Evolutionary conservation across 2,113 vertebrate genomes (phyloP).

Genomic region (Poicephalus meyeri): DNA sequence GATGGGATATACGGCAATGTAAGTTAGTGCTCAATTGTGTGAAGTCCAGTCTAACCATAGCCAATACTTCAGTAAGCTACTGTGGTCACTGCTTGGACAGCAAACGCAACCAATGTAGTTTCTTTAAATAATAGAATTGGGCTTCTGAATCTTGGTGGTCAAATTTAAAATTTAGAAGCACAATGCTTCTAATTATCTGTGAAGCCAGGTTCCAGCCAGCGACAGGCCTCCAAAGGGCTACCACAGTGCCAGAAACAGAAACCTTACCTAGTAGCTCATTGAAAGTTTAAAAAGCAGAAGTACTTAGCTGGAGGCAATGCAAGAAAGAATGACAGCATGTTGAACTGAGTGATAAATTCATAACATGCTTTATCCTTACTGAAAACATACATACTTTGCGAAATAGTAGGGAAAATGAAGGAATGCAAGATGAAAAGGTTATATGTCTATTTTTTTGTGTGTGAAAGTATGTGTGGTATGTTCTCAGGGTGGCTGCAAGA

Average conservation of each 20-base stretch:
- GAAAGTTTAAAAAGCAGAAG: background rate
- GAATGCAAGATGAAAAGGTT: background rate
- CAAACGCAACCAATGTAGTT: background rate
- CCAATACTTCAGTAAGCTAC: background rate
- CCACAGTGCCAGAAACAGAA: background rate
- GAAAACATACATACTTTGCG: slow-evolving; percentile 2
- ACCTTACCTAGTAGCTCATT: background rate
- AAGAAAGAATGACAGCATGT: background rate
- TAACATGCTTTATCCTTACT: background rate
- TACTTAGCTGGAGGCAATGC: background rate
- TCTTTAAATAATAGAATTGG: background rate
- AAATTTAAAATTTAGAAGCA: background rate
- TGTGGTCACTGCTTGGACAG: background rate
- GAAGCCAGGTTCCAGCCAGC: background rate
- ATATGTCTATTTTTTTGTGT: background rate
- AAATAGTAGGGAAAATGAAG: slow-evolving; percentile 13
- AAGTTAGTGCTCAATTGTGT: background rate
- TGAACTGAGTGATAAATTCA: background rate
- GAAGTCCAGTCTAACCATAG: background rate
- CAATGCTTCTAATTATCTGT: background rate
- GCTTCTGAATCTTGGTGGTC: background rate
- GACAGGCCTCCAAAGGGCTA: background rate
- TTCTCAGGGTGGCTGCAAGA: slow-evolving; percentile 20
- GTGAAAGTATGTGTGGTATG: slow-evolving; percentile 41
- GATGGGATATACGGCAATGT: background rate